Percentiles rank a stretch among this genome's conserved stretches.
These are phyloP conservation scores for Lepetodrilus schrolli DNA, from an alignment of 2,888 invertebrate species.

Conservation along the genomic window DNA sequence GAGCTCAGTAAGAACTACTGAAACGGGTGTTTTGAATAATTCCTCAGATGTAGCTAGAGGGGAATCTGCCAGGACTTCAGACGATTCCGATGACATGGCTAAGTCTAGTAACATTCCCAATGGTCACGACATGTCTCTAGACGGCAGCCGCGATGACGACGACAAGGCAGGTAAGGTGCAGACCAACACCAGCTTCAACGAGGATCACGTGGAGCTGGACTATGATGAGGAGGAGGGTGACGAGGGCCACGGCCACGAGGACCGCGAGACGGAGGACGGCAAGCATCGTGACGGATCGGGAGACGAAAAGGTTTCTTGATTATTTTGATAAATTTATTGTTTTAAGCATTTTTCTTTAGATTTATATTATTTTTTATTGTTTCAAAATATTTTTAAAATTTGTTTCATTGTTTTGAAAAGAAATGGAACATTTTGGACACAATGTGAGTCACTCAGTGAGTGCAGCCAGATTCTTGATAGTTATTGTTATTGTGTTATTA, in stretches of 20 bases:
- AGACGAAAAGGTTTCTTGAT: slow-evolving; percentile 36
- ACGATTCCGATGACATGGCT: slow-evolving; percentile 25
- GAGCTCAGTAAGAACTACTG: neutral
- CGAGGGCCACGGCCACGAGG: slow-evolving; percentile 40
- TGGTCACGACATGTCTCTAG: slow-evolving; percentile 23
- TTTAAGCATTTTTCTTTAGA: neutral
- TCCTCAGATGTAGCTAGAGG: neutral
- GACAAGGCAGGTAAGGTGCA: slow-evolving; percentile 38
- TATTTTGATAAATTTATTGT: neutral
- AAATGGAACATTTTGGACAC: no score
- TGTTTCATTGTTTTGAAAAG: no score
- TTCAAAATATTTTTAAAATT: neutral
- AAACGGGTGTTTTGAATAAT: neutral
- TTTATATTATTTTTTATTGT: neutral
- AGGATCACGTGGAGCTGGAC: slow-evolving; percentile 75
- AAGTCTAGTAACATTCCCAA: slow-evolving; percentile 34
- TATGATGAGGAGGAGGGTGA: slow-evolving; percentile 73
- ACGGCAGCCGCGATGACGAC: slow-evolving; percentile 47
- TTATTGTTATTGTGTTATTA: no score
- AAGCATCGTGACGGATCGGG: slow-evolving; percentile 51
- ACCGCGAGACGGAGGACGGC: slow-evolving; percentile 57
- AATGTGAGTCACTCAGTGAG: no score
- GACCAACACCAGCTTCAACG: slow-evolving; percentile 47
- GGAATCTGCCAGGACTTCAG: neutral
- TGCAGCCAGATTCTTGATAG: no score